Conservation (phyloP, 2,113 vertebrate genomes). For the Amazona guildingii region DNA sequence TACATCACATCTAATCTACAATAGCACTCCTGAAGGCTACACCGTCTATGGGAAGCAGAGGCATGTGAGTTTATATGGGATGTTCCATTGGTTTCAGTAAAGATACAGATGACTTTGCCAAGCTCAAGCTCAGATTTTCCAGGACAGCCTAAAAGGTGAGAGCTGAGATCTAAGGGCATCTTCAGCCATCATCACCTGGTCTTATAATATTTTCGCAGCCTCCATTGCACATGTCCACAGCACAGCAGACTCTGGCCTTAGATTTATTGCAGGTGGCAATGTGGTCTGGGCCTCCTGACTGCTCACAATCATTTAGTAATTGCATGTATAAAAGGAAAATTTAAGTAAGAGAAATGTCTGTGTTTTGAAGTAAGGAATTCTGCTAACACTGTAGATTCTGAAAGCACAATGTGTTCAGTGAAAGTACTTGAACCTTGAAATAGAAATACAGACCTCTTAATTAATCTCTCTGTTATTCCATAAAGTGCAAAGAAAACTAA, state of each 20-base stretch:
- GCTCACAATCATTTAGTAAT: neutral
- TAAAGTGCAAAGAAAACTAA: conserved; percentile 65
- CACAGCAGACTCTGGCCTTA: neutral
- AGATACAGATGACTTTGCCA: neutral
- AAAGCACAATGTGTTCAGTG: conserved; percentile 27
- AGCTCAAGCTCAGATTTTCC: neutral
- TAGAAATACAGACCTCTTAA: conserved; percentile 75
- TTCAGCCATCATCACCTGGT: neutral
- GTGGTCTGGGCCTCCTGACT: neutral
- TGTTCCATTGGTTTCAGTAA: neutral
- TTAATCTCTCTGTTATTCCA: conserved; percentile 68
- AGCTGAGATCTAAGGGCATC: neutral
- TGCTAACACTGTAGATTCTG: conserved; percentile 54
- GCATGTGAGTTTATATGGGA: neutral
- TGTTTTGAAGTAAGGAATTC: conserved; percentile 39
- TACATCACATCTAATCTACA: neutral
- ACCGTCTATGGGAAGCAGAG: neutral
- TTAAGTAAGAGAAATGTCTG: conserved; percentile 14
- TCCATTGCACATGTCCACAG: neutral
- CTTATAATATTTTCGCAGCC: neutral
- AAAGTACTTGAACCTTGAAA: conserved; percentile 75
- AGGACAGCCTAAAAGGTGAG: neutral
- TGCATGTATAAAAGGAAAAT: neutral
- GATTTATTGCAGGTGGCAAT: neutral
- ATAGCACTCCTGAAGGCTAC: neutral